Conservation (phyloP, 2,888 invertebrate species). For the Odontomyia ornata region DNA sequence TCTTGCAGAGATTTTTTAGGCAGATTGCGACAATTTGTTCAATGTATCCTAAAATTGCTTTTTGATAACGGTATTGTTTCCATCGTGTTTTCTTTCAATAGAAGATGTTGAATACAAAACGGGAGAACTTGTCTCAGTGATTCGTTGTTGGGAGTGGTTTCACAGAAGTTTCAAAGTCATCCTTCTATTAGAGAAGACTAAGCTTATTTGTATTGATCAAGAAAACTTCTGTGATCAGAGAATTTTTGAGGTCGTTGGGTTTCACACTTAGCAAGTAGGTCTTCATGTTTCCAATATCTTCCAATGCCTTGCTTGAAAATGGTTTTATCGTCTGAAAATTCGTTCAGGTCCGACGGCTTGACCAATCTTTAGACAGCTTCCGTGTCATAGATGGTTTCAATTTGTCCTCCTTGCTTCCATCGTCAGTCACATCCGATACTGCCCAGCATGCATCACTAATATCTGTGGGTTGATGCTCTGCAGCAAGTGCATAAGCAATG, state of each 20-base stretch:
- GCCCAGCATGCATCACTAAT: no score
- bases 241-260: slow-evolving; percentile 58
- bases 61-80: slow-evolving; percentile 75
- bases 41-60: slow-evolving; percentile 67
- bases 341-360: no score
- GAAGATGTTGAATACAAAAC: slow-evolving; percentile 74
- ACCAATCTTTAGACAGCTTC: no score
- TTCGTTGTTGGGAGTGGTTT: slow-evolving; percentile 16
- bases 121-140: slow-evolving; percentile 80
- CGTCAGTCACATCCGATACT: no score
- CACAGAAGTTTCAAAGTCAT: slow-evolving; percentile 44
- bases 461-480: no score
- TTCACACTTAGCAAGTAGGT: slow-evolving; percentile 60
- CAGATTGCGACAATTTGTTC: slow-evolving; percentile 67
- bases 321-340: slow-evolving; percentile 86
- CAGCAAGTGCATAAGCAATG: no score
- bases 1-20: slow-evolving; percentile 68
- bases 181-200: slow-evolving; percentile 32
- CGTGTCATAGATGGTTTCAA: no score
- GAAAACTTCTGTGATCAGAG: slow-evolving; percentile 57
- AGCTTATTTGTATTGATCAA: slow-evolving; percentile 19
- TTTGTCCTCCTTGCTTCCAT: no score
- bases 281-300: slow-evolving; percentile 54
- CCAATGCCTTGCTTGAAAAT: slow-evolving; percentile 69
- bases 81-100: slow-evolving; percentile 78